A percentile compares a stretch with the other conserved stretches of the same genome.
These are phyloP conservation scores for Conops quadrifasciatus DNA, from an alignment of 2,888 invertebrate genomes.

Conservation along the genomic window DNA sequence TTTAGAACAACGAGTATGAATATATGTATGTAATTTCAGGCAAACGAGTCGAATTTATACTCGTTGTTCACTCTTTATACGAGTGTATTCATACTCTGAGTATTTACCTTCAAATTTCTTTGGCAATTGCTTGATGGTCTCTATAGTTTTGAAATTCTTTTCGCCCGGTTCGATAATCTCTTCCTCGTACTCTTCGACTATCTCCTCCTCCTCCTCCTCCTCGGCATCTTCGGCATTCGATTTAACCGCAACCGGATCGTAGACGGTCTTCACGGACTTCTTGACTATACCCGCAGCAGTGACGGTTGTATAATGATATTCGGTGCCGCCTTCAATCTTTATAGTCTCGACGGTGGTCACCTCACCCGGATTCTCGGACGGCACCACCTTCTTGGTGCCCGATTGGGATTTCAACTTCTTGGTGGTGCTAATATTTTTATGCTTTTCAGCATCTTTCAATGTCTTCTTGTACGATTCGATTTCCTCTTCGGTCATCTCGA, in stretches of 20 bases:
- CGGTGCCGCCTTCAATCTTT: conserved; percentile 63
- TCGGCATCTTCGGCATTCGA: conserved; percentile 57
- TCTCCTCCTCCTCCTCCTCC: conserved; percentile 62
- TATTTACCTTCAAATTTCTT: conserved; percentile 58
- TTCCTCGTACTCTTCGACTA: conserved; percentile 64
- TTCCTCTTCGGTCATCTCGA: conserved; percentile 63
- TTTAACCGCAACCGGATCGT: conserved; percentile 59
- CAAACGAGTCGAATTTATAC: background rate
- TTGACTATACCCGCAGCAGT: conserved; percentile 63
- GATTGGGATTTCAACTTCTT: conserved; percentile 62
- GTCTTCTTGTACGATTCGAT: conserved; percentile 61
- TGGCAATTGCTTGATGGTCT: conserved; percentile 60
- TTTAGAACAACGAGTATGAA: background rate
- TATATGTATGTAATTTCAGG: background rate
- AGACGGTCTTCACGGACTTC: conserved; percentile 63
- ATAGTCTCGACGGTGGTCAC: conserved; percentile 65
- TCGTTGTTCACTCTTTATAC: too few relatives aligned
- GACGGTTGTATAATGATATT: conserved; percentile 64
- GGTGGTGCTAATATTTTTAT: conserved; percentile 61
- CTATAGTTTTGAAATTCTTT: conserved; percentile 61
- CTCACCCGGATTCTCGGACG: conserved; percentile 63
- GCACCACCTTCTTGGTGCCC: conserved; percentile 63
- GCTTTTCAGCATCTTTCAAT: conserved; percentile 63
- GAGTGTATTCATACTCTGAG: too few relatives aligned
- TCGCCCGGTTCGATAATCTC: conserved; percentile 65